Evolutionary conservation across 2,113 vertebrate genomes (phyloP).

Genomic region (Bubalus kerabau): DNA sequence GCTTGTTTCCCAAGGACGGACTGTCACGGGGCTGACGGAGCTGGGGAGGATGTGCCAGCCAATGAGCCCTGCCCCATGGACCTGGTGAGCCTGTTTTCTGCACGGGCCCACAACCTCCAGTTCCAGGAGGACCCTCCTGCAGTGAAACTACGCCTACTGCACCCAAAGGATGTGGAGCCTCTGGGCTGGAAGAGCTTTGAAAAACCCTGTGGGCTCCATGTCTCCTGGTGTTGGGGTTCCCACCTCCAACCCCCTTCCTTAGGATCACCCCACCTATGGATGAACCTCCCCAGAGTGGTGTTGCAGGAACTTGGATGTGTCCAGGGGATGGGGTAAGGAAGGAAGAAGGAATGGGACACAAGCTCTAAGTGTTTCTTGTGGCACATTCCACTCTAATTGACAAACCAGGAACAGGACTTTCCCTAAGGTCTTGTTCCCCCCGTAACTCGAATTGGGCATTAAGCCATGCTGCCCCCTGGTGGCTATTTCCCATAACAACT

Average conservation of each 20-base stretch:
- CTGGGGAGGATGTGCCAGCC: not conserved
- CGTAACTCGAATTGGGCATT: not conserved
- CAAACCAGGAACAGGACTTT: not conserved
- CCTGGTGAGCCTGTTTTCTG: not conserved
- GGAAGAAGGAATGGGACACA: not conserved
- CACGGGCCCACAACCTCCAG: not conserved
- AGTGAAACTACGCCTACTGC: not conserved
- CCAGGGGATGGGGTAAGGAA: not conserved
- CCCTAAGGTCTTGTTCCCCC: not conserved
- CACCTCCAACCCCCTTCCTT: not conserved
- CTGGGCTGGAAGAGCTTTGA: not conserved
- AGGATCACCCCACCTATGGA: not conserved
- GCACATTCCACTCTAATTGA: not conserved
- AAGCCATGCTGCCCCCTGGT: not conserved
- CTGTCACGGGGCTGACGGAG: rapidly evolving
- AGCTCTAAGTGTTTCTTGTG: not conserved
- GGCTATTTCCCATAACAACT: not conserved
- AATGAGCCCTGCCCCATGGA: not conserved
- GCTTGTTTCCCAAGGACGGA: not conserved
- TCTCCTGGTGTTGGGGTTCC: not conserved
- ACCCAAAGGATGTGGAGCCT: not conserved
- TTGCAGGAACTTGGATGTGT: not conserved
- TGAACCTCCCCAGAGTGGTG: not conserved
- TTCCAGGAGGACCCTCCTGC: not conserved
- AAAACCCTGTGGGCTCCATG: not conserved